Base-by-base conservation (phyloP, 2,113 vertebrate genomes). In the Phrynosoma platyrhinos region DNA sequence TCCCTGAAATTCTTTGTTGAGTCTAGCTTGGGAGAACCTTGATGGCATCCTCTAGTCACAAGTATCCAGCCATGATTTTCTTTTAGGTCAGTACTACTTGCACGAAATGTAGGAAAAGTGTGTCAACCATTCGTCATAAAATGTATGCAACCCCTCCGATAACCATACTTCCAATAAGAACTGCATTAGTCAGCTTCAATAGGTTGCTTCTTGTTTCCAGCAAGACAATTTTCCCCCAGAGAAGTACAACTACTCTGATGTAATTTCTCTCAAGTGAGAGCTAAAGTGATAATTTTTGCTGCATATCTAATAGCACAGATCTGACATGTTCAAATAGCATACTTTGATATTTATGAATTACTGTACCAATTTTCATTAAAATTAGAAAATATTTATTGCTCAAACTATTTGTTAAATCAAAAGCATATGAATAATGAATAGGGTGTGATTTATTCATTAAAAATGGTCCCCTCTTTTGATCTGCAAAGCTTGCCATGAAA, bases 301-400 rank as follows among this genome's bases (percentile, higher is more conserved):
- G 2, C 10, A 82, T 72, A 47, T 86, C 4, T 66, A 8, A 77
- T 66, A 86, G 69, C 36, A 76, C 40, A 27, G 47, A 86, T 66
- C 0, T 20, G 25, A 0, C 83, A 2, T 83, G 52, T 55, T 87
- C 0, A 82, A 75, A 40, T 42, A 84, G 42, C 2, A 36, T 30
- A 85, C 84, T 40, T 82, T 25, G 23, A 83, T 85, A 89, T 81
- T 91, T 88, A 36, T 79, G 27, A 53, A 72, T 72, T 82, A 64
- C 62, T 80, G 0, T 6, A 87, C 52, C 32, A 18, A 32, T 84
- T 1, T 30, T 75, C 52, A 78, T 89, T 62, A 88, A 84, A 80
- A 47, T 58, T 72, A 87, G 32, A 78, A 78, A 25, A 0, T 64
- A 74, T 79, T 72, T 71, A 79, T 55, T 86, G 30, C 2, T 75